Evolutionary conservation across 2,888 invertebrate genomes (phyloP).

Genomic region (Acanthococcus lagerstroemiae): DNA sequence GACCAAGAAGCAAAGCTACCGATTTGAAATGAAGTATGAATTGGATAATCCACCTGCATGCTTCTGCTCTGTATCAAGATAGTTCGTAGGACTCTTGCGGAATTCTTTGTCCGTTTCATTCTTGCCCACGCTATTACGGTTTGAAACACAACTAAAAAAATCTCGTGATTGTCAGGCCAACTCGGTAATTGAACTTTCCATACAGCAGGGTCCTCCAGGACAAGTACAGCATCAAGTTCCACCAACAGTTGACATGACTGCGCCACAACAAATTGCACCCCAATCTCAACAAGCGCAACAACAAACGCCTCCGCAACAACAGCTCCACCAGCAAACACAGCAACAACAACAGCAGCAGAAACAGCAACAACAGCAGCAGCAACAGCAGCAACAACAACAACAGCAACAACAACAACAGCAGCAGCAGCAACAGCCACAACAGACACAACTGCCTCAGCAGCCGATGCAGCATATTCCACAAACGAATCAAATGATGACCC

Average conservation of each 20-base stretch:
- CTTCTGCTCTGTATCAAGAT: too few species aligned
- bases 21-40: too few species aligned
- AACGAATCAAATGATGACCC: conserved; percentile 40
- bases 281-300: conserved; percentile 21
- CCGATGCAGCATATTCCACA: conserved; percentile 40
- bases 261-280: conserved; percentile 17
- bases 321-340: conserved; percentile 7
- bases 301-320: conserved; percentile 22
- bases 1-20: too few species aligned
- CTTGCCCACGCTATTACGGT: too few species aligned
- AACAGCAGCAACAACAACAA: conserved; percentile 41
- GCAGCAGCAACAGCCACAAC: conserved; percentile 39
- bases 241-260: too few species aligned
- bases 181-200: not conserved
- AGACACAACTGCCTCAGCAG: conserved; percentile 38
- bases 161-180: not conserved
- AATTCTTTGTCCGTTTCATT: not conserved
- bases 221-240: conserved; percentile 15
- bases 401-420: conserved; percentile 38
- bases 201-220: not conserved
- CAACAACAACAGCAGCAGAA: conserved; percentile 34
- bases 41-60: too few species aligned
- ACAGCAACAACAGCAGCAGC: conserved; percentile 37
- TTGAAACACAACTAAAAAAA: not conserved
- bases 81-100: too few species aligned